These are phyloP conservation scores for Opisthocomus hoazin DNA, from an alignment of 2,113 vertebrate genomes.

Conservation along the genomic window DNA sequence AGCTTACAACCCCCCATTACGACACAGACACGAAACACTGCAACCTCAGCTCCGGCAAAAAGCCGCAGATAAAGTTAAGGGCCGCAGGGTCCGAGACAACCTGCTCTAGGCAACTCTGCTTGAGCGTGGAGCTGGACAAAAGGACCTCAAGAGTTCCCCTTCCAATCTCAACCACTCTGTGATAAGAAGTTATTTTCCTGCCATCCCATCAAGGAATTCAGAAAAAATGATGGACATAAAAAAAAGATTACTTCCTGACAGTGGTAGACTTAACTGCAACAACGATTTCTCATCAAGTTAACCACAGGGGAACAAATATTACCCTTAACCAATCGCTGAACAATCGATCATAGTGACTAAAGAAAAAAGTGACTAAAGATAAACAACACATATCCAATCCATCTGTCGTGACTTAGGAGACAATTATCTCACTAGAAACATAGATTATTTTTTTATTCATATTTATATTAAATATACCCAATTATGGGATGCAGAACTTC, in stretches of 20 bases:
- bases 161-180: not conserved
- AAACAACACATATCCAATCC: not conserved
- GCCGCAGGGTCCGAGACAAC: not conserved
- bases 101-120: not conserved
- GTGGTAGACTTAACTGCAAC: not conserved
- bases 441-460: accelerated
- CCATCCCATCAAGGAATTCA: not conserved
- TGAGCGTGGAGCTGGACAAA: not conserved
- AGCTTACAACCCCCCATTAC: not conserved
- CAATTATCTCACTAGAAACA: not conserved
- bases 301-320: not conserved
- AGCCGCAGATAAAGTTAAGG: not conserved
- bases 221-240: not conserved
- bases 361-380: not conserved
- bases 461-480: not conserved
- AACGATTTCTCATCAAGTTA: not conserved
- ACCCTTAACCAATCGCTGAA: not conserved
- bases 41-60: not conserved
- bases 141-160: not conserved
- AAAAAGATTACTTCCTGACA: not conserved
- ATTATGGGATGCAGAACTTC: not conserved
- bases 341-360: not conserved
- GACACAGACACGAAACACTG: accelerated
- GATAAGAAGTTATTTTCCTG: not conserved
- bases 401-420: not conserved